A percentile compares a stretch with the other conserved stretches of the same genome.
phyloP scores from a whole-genome alignment of 2,888 invertebrate genomes.

The Lepeophtheirus nordmannii region DNA sequence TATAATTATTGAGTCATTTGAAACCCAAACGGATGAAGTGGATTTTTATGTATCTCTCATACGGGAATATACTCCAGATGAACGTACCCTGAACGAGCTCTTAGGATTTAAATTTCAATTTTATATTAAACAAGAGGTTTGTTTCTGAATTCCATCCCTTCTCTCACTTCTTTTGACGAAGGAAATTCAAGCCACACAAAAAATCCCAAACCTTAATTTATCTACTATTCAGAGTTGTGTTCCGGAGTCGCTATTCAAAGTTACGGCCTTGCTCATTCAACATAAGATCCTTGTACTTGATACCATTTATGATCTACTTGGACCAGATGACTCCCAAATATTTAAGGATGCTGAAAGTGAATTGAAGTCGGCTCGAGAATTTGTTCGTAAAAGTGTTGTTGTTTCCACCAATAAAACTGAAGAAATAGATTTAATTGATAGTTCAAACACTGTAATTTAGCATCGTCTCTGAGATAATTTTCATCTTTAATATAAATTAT shows the following conservation, averaged over 20 bases:
- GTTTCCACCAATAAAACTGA: constrained; percentile 62
- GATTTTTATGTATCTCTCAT: constrained; percentile 70
- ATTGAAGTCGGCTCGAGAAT: constrained; percentile 64
- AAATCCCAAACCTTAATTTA: background rate
- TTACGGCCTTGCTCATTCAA: constrained; percentile 77
- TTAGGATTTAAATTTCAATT: constrained; percentile 75
- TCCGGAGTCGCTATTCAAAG: constrained; percentile 68
- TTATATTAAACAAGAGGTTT: constrained; percentile 32
- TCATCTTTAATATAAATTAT: background rate
- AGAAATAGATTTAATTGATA: constrained; percentile 37
- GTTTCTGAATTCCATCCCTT: no score
- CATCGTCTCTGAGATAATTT: background rate
- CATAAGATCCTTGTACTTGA: constrained; percentile 60
- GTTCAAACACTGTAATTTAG: background rate
- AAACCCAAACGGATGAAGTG: constrained; percentile 56
- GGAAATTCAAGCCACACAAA: no score
- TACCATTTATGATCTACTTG: constrained; percentile 43
- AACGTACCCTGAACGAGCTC: constrained; percentile 75
- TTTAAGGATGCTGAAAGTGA: constrained; percentile 64
- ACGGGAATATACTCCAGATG: constrained; percentile 72
- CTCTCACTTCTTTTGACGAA: no score
- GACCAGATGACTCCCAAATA: constrained; percentile 68
- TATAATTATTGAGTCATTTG: constrained; percentile 89
- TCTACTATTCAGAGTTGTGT: background rate
- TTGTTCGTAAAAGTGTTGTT: constrained; percentile 59